Percentiles rank a stretch among this genome's conserved stretches.
Conservation (phyloP, 1,140 invertebrate species). For the Charaxes varanes region DNA sequence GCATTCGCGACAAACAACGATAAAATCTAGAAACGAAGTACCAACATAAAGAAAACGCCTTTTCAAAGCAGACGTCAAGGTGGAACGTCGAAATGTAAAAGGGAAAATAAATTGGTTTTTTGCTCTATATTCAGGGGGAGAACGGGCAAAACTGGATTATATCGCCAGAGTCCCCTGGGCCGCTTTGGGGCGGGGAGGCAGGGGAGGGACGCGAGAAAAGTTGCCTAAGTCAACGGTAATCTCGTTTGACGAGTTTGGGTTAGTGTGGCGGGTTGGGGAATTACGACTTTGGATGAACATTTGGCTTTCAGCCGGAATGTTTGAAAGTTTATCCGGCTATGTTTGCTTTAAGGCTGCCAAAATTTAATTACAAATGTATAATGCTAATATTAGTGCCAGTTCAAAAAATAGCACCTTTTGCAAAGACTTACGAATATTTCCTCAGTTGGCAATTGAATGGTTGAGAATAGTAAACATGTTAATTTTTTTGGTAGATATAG, state of each 20-base stretch:
- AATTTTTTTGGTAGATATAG: too few species aligned
- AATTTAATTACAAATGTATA: too few species aligned
- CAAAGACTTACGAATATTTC: too few species aligned
- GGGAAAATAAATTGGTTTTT: constrained; percentile 42
- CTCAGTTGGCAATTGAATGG: too few species aligned
- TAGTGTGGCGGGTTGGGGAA: constrained; percentile 15
- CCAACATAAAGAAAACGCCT: constrained; percentile 5
- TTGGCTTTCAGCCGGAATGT: background rate
- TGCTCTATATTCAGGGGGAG: constrained; percentile 36
- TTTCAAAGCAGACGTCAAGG: constrained; percentile 8
- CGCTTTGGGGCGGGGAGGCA: constrained; percentile 8
- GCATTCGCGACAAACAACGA: too few species aligned
- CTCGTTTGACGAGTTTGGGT: constrained; percentile 34
- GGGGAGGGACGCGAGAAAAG: constrained; percentile 21
- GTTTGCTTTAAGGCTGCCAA: too few species aligned
- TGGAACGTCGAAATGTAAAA: constrained; percentile 18
- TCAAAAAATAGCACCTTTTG: too few species aligned
- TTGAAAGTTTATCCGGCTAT: too few species aligned
- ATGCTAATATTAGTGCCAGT: too few species aligned
- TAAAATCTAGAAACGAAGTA: too few species aligned
- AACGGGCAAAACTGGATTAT: constrained; percentile 58
- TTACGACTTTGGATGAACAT: constrained; percentile 13
- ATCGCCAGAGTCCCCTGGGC: constrained; percentile 33
- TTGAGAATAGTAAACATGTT: too few species aligned
- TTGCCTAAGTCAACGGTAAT: constrained; percentile 43